Percentiles rank a stretch among this genome's conserved stretches.
Evolutionary conservation across 2,113 vertebrate genomes (phyloP).

Genomic region (Lipotes vexillifer): DNA sequence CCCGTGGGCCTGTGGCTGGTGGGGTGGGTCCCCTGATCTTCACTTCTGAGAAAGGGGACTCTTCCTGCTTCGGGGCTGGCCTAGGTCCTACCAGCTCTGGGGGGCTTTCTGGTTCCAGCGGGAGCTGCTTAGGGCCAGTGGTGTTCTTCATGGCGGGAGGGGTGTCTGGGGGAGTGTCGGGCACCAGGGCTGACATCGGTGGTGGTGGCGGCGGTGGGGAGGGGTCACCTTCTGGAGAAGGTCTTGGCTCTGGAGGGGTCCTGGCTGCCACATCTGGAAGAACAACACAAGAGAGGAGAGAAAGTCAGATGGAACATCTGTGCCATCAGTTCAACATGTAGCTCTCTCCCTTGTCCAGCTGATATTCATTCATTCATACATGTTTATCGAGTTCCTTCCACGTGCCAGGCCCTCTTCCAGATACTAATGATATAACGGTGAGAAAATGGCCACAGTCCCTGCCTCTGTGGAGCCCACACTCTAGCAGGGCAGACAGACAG

Average conservation of each 20-base stretch:
- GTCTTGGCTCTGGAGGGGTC: conserved; percentile 66
- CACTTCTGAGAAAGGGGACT: background rate
- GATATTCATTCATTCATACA: background rate
- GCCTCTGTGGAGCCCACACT: background rate
- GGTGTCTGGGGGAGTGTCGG: conserved; percentile 59
- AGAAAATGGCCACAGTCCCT: background rate
- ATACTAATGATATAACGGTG: background rate
- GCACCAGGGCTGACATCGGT: conserved; percentile 1
- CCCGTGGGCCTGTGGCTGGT: conserved; percentile 32
- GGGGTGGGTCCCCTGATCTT: conserved; percentile 48
- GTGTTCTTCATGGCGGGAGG: conserved; percentile 69
- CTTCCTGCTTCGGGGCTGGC: conserved; percentile 54
- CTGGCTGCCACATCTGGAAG: conserved; percentile 63
- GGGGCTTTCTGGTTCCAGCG: background rate
- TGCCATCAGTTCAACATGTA: background rate
- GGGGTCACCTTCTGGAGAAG: conserved; percentile 71
- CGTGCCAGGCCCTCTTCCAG: background rate
- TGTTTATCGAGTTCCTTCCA: background rate
- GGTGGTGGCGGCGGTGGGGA: background rate
- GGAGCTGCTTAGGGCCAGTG: conserved; percentile 20
- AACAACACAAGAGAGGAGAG: background rate
- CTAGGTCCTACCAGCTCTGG: background rate
- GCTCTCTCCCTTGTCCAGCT: background rate
- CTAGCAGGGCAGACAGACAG: background rate
- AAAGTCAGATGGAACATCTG: background rate